phyloP scores from a whole-genome alignment of 2,797 vertebrate genomes.

The Dryobates pubescens region DNA sequence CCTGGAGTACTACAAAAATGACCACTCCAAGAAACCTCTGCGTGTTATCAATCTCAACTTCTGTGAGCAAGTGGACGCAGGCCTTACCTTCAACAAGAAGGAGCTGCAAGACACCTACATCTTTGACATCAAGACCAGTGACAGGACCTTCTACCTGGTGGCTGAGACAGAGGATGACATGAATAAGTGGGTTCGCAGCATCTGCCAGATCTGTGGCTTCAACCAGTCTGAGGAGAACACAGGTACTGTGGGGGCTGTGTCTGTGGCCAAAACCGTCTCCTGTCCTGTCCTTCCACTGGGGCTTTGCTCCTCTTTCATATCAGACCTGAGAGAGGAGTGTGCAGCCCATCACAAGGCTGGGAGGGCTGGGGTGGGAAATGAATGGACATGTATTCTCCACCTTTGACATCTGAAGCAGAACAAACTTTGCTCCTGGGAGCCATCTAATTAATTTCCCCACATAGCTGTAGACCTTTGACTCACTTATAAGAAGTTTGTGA shows the following conservation, averaged over 20 bases:
- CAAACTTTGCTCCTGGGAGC: background rate
- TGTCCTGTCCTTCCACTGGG: background rate
- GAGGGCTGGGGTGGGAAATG: background rate
- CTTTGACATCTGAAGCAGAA: background rate
- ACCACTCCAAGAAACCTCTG: constrained; percentile 96
- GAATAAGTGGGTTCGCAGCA: constrained; percentile 99
- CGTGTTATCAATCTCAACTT: constrained; percentile 95
- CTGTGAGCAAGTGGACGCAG: constrained; percentile 96
- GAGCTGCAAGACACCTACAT: constrained; percentile 98
- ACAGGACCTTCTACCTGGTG: constrained; percentile 97
- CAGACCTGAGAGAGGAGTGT: background rate
- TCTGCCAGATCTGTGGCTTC: constrained; percentile 98
- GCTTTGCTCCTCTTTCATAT: background rate
- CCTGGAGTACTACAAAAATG: constrained; percentile 98
- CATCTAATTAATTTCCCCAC: accelerated
- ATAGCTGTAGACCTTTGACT: background rate
- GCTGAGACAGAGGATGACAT: constrained; percentile 97
- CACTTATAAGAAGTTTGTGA: background rate
- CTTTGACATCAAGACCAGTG: constrained; percentile 98
- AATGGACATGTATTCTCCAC: background rate
- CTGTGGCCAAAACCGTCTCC: background rate
- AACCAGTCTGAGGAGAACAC: constrained; percentile 94
- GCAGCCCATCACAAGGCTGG: background rate
- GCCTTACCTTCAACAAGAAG: constrained; percentile 97
- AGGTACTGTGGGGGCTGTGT: constrained; percentile 74